Evolutionary conservation across 2,888 invertebrate species (phyloP).

Genomic region (Thymelicus lineola): DNA sequence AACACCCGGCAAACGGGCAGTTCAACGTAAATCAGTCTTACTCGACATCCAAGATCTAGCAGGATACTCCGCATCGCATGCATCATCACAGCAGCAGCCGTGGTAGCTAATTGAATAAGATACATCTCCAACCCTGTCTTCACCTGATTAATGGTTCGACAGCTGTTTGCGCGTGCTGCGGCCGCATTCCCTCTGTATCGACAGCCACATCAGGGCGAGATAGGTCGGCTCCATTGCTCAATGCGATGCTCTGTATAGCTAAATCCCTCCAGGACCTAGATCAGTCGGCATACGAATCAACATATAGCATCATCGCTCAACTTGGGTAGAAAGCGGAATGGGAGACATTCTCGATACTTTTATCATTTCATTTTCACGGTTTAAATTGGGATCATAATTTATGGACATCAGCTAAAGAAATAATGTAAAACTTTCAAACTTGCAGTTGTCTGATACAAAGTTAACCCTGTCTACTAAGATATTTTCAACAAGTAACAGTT

Average conservation of each 20-base stretch:
- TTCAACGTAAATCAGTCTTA: neutral
- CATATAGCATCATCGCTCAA: neutral
- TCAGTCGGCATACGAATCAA: neutral
- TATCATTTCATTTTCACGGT: no score
- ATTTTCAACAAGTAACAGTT: no score
- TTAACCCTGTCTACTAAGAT: no score
- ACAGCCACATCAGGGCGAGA: slow-evolving; percentile 12
- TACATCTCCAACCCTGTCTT: slow-evolving; percentile 9
- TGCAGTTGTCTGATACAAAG: no score
- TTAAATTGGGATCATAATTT: no score
- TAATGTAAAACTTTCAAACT: no score
- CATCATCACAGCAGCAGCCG: slow-evolving; percentile 3
- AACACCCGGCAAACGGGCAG: neutral
- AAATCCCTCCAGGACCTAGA: slow-evolving; percentile 4
- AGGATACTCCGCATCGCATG: neutral
- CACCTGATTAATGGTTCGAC: slow-evolving; percentile 23
- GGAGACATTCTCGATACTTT: neutral
- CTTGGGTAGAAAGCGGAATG: neutral
- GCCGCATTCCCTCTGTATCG: slow-evolving; percentile 16
- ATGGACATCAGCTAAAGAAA: no score
- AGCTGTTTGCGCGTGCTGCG: slow-evolving; percentile 7
- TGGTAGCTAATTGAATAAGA: slow-evolving; percentile 15
- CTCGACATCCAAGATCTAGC: neutral
- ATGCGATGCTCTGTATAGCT: slow-evolving; percentile 21
- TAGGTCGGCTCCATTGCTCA: slow-evolving; percentile 29